Conservation (phyloP, 30 jellyfish, hydroid and myxozoan genomes). For the Turritopsis rubra region DNA sequence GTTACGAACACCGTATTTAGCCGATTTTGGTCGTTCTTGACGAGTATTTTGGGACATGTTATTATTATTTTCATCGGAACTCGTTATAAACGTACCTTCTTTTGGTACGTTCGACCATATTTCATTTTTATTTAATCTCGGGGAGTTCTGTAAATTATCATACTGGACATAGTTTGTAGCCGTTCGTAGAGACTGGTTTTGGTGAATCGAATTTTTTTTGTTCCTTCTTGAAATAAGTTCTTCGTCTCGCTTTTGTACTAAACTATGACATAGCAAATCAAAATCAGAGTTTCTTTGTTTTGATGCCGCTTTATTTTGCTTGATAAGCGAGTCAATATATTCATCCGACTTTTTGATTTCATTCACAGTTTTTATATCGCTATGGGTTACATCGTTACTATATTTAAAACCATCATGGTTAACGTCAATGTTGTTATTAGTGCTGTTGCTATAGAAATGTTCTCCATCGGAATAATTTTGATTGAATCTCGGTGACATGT, state of each 20-base stretch:
- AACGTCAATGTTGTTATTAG: background rate
- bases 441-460: background rate
- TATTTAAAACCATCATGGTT: background rate
- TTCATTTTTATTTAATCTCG: background rate
- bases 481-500: background rate
- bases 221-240: background rate
- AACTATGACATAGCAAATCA: constrained; percentile 5
- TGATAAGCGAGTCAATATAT: background rate
- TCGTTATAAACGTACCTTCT: background rate
- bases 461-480: background rate
- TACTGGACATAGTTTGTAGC: too few species aligned
- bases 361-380: background rate
- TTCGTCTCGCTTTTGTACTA: background rate
- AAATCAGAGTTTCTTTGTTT: constrained; percentile 1
- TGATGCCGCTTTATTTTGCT: background rate
- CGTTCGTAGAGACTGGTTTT: too few species aligned
- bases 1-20: background rate
- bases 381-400: background rate
- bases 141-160: background rate
- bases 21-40: constrained; percentile 16
- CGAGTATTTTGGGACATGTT: background rate
- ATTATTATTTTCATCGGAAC: background rate
- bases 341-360: background rate
- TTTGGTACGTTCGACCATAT: background rate
- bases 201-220: background rate